Evolutionary conservation across 2,888 invertebrate genomes (phyloP), one percentile per base, ranked within the genome.

Genomic region (Dysmachus trigonus): DNA sequence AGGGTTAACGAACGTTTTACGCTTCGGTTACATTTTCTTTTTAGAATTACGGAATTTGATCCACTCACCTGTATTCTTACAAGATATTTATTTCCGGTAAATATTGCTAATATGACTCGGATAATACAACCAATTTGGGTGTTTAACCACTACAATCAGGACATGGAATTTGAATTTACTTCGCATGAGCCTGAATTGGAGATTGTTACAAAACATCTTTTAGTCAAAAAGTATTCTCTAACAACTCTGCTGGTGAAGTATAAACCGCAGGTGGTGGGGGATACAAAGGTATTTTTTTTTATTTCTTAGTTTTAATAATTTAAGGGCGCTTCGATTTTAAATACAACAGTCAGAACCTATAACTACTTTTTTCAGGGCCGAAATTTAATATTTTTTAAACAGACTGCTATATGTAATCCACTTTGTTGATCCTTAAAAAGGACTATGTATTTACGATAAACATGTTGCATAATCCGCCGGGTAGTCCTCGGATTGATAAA

Each of bases 51-150:
- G 2, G 86, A 86, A 62, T 86, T 86, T 41, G 86, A 88, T 86
- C 88, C 88, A 15, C 18, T 71, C 1, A 86, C 76, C 13, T 87
- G 86, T 22, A 30, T 88, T n/a, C 15, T 87, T 27, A 87, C 86
- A 15, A 85, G 85, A 33, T 10, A n/a, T n/a, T 30, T 88, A 18
- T 71, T 87, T 4, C 87, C 88, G 0, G 41, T 85, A 31, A 53
- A 85, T 27, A 30, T 86, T 47, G 33, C 18, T 31, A 62, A 83
- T 51, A 38, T 38, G 3, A n/a, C 47, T 13, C 79, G 47, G 15
- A 47, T 47, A 1, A 33, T 72, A 33, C 88, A 88, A 77, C 82
- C 86, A 8, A 85, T 88, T 62, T 88, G 88, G 88, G 22, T 88
- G 1, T 86, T 86, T 41, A 88, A 88, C 73, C 88, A 86, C 18